Evolutionary conservation across 2,113 vertebrate species (phyloP).

Genomic region (Taxidea taxus): DNA sequence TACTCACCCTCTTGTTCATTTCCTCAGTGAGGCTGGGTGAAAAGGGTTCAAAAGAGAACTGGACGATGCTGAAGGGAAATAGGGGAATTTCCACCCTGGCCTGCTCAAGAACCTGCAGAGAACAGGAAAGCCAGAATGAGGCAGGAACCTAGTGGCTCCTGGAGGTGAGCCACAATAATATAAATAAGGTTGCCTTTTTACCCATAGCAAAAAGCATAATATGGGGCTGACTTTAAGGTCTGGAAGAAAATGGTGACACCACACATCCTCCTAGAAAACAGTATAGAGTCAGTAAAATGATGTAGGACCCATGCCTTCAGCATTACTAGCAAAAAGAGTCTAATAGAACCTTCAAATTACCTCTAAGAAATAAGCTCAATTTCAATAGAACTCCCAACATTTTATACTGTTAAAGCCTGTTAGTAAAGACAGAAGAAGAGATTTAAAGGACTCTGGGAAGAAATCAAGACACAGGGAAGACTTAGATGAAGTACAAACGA

Average conservation of each 20-base stretch:
- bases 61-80: slow-evolving; percentile 87
- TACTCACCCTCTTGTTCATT: slow-evolving; percentile 68
- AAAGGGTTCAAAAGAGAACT: slow-evolving; percentile 80
- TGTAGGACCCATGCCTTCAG: neutral
- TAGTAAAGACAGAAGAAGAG: neutral
- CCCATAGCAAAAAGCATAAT: neutral
- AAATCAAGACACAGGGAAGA: neutral
- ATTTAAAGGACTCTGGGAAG: neutral
- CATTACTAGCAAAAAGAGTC: neutral
- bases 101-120: slow-evolving; percentile 84
- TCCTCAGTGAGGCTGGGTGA: slow-evolving; percentile 50
- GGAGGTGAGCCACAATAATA: neutral
- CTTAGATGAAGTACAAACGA: neutral
- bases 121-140: neutral
- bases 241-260: neutral
- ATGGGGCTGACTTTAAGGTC: neutral
- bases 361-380: neutral
- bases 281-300: neutral
- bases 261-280: neutral
- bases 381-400: neutral
- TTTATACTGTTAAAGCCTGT: neutral
- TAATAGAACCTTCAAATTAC: neutral
- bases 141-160: neutral
- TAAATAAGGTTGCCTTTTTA: neutral
- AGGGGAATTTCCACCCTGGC: slow-evolving; percentile 79